Evolutionary conservation across 1,140 invertebrate genomes (phyloP), one percentile per base, ranked within the genome.

Genomic region (Heterodera schachtii): DNA sequence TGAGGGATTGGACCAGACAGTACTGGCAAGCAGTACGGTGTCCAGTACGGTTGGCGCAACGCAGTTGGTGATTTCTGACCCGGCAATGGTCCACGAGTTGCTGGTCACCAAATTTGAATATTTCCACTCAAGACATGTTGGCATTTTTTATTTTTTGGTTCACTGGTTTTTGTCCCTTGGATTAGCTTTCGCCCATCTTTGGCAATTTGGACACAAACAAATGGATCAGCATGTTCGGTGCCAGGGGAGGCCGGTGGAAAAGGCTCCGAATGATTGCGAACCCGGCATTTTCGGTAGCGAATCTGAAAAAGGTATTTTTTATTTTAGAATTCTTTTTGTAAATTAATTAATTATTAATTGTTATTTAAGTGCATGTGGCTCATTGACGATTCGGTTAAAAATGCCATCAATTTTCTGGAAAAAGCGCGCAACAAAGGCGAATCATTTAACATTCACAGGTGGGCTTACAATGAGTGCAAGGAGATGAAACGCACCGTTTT

Each of bases 241-340:
- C 87, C 13, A 80, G 78, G 31, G 90, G 90, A 57, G 69, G 64
- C 1, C 73, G 85, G n/a, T 92, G 91, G 91, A 90, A 91, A 76
- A 84, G 91, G 41, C 89, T 91, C 1, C 81, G 91, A 52, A 85
- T 85, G 46, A 89, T 91, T 43, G 89, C 90, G 49, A 91, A 90
- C 84, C 91, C 91, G 21, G 88, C 90, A 6, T 92, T 92, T 82
- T 90, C 90, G 19, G 66, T 66, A 16, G 43, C 66, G 19, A 76
- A 76, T 52, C 66, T 76, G 44, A 76, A 76, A 76, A 76, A 66
- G 44, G 75, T 31, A 31, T 31, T 31, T 31, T 31, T 0, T 31
- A 31, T 31, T 31, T 31, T 31, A 31, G 31, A 31, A 31, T 31
- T 31, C 31, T 0, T 31, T 31, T 31, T 31, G 31, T 0, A 31